Evolutionary conservation across 2,888 invertebrate genomes (phyloP).

Genomic region (Allacma fusca): DNA sequence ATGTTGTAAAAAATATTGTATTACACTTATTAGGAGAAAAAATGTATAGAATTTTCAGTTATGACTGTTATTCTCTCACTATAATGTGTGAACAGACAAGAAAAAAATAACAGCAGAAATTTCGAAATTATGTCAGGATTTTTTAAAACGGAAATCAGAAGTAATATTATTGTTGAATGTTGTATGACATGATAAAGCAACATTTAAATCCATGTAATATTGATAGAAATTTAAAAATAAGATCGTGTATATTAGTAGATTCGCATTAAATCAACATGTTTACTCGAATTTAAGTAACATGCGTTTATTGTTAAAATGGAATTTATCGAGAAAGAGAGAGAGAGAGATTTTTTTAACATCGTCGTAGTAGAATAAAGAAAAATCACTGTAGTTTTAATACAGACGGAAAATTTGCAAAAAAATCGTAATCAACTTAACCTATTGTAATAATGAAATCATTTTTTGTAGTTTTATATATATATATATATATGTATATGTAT

Average conservation of each 20-base stretch:
- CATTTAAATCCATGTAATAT: neutral
- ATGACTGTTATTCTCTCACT: neutral
- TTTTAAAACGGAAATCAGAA: slow-evolving; percentile 1
- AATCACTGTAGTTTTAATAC: slow-evolving; percentile 19
- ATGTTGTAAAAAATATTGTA: neutral
- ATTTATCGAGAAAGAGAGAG: slow-evolving; percentile 12
- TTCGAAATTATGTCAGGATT: neutral
- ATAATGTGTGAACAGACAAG: neutral
- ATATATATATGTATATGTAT: slow-evolving; percentile 32
- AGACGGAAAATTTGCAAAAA: slow-evolving; percentile 26
- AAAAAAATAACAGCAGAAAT: neutral
- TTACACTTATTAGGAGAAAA: neutral
- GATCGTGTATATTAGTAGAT: slow-evolving; percentile 12
- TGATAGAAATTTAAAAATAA: neutral
- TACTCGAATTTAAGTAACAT: neutral
- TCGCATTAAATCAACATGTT: slow-evolving; percentile 12
- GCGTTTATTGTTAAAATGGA: slow-evolving; percentile 21
- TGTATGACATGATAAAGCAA: slow-evolving; percentile 6
- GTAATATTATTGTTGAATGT: slow-evolving; percentile 10
- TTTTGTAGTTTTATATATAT: slow-evolving; percentile 36
- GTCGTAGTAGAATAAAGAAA: neutral
- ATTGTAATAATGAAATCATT: slow-evolving; percentile 35
- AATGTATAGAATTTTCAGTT: neutral
- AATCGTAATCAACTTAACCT: slow-evolving; percentile 32
- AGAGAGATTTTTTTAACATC: slow-evolving; percentile 30